A percentile compares a stretch with the other conserved stretches of the same genome.
phyloP scores from a whole-genome alignment of 2,113 vertebrate species.

The Procapra przewalskii region DNA sequence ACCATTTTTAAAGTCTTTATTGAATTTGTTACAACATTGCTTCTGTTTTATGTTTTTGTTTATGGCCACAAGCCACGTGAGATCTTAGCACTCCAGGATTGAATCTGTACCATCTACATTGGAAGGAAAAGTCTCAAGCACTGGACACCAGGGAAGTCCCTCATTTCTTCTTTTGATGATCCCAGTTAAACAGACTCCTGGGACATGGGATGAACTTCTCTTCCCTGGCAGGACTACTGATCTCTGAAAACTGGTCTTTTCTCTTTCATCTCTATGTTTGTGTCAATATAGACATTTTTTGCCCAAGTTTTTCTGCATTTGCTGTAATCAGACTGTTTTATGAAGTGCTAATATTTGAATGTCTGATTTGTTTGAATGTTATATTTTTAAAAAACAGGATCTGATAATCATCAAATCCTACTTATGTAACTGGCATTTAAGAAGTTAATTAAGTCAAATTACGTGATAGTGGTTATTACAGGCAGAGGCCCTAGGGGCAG shows the following conservation, averaged over 20 bases:
- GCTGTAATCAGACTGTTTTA: not conserved
- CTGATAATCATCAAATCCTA: not conserved
- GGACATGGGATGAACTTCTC: rapidly evolving
- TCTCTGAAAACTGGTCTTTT: not conserved
- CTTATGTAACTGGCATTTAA: not conserved
- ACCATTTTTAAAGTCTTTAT: not conserved
- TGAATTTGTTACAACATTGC: not conserved
- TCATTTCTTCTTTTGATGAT: not conserved
- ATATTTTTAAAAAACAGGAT: not conserved
- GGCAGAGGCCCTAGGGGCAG: not conserved
- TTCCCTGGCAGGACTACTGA: not conserved
- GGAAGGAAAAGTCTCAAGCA: not conserved
- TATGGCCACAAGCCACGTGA: not conserved
- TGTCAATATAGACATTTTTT: not conserved
- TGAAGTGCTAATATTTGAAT: not conserved
- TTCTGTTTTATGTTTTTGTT: not conserved
- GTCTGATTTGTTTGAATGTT: not conserved
- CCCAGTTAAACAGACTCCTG: not conserved
- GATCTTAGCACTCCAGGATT: not conserved
- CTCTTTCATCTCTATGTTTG: rapidly evolving
- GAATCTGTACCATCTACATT: not conserved
- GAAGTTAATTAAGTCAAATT: not conserved
- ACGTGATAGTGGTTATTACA: not conserved
- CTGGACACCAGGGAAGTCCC: not conserved
- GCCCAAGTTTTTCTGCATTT: not conserved